Conservation (phyloP, 2,113 vertebrate genomes). For the Prionailurus viverrinus region DNA sequence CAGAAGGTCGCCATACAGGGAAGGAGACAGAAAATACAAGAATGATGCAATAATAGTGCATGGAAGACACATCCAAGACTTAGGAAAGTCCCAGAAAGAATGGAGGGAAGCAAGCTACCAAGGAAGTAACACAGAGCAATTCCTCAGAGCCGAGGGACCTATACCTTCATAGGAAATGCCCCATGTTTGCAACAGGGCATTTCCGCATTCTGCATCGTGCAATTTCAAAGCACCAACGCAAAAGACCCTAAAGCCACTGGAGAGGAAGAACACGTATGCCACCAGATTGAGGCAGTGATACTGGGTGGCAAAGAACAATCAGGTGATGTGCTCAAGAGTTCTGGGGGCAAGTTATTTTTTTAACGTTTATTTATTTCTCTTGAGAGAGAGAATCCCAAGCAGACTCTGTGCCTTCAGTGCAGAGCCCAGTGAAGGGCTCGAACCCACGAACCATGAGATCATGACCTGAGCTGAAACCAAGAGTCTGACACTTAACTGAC, state of each 20-base stretch:
- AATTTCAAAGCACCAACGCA: conserved; percentile 21
- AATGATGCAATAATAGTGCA: background rate
- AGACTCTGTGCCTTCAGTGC: too few relatives aligned
- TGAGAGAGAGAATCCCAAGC: too few relatives aligned
- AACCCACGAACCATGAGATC: too few relatives aligned
- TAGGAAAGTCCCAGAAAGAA: background rate
- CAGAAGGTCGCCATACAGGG: background rate
- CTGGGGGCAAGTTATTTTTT: background rate
- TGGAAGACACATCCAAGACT: background rate
- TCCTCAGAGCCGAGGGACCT: background rate
- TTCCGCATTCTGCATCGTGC: background rate
- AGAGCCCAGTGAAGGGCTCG: too few relatives aligned
- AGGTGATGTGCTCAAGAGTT: background rate
- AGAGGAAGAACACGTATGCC: background rate
- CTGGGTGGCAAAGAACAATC: background rate
- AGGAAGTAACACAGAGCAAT: background rate
- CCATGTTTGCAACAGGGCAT: background rate
- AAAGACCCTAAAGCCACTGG: background rate
- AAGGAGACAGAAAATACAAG: background rate
- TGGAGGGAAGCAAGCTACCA: background rate
- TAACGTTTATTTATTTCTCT: too few relatives aligned
- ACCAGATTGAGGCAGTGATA: background rate
- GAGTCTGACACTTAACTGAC: too few relatives aligned
- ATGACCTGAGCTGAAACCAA: too few relatives aligned
- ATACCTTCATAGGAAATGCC: background rate